Conservation (phyloP, 2,797 vertebrate species). For the Okamejei kenojei region DNA sequence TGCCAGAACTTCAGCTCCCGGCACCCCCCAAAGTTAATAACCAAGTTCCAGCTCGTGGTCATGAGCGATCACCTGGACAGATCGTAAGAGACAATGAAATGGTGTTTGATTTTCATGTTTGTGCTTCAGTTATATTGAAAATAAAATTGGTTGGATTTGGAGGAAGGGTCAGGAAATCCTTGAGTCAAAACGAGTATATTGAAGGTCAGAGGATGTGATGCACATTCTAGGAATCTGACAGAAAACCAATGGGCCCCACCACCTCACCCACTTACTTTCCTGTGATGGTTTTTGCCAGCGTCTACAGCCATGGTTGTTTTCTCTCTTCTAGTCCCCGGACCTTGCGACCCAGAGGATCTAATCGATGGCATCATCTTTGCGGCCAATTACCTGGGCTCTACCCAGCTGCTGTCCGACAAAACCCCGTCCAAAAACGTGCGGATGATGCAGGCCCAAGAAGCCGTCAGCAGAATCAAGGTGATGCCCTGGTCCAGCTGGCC, state of each 20-base stretch:
- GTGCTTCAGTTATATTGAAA: not conserved
- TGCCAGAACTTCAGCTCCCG: not conserved
- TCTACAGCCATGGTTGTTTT: slow-evolving; percentile 14
- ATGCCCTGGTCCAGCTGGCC: slow-evolving; percentile 41
- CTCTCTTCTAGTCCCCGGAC: slow-evolving; percentile 77
- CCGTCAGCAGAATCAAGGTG: slow-evolving; percentile 93
- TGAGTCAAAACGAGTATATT: not conserved
- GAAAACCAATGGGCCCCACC: not conserved
- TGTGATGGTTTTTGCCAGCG: not conserved
- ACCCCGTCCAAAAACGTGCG: slow-evolving; percentile 93
- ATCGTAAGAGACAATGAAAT: not conserved
- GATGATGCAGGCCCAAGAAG: slow-evolving; percentile 98
- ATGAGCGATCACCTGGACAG: not conserved
- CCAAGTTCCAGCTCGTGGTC: not conserved
- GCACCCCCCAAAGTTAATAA: not conserved
- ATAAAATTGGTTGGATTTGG: not conserved
- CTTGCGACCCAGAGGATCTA: slow-evolving; percentile 92
- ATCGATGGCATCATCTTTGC: slow-evolving; percentile 96
- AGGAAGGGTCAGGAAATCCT: not conserved
- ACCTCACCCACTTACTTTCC: not conserved
- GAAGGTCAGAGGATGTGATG: not conserved
- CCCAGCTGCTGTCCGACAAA: slow-evolving; percentile 91
- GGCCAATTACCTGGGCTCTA: slow-evolving; percentile 93
- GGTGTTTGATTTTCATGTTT: not conserved
- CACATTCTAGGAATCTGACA: not conserved